Evolutionary conservation across 2,888 invertebrate species (phyloP).

Genomic region (Drepana falcataria): DNA sequence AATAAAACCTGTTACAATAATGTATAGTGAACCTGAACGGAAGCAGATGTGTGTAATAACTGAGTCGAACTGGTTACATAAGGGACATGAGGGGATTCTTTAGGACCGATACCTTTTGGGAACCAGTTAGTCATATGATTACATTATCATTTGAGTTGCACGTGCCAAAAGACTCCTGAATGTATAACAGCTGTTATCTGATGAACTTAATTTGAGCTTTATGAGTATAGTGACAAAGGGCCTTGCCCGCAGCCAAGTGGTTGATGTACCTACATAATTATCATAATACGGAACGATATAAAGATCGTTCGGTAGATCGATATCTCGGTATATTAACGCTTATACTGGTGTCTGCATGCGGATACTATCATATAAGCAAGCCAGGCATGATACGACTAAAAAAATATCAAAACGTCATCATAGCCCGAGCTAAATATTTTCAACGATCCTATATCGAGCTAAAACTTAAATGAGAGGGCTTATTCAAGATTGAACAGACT

Average conservation of each 20-base stretch:
- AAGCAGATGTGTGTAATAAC: background rate
- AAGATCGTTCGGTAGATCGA: too few relatives aligned
- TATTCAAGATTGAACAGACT: too few relatives aligned
- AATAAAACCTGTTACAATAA: background rate
- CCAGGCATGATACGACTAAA: too few relatives aligned
- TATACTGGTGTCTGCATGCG: too few relatives aligned
- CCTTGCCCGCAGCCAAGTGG: background rate
- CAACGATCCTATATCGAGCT: too few relatives aligned
- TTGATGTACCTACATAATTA: background rate
- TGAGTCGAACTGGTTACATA: background rate
- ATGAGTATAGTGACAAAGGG: background rate
- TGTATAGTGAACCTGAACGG: background rate
- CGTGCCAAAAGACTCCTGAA: background rate
- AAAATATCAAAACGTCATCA: too few relatives aligned
- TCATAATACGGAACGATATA: too few relatives aligned
- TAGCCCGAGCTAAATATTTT: too few relatives aligned
- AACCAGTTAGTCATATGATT: background rate
- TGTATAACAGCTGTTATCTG: background rate
- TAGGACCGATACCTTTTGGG: background rate
- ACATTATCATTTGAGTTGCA: too few relatives aligned
- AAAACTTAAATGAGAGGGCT: too few relatives aligned
- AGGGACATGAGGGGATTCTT: background rate
- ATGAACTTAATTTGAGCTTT: background rate
- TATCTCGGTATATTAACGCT: too few relatives aligned
- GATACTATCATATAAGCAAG: too few relatives aligned